These are phyloP conservation scores for Dasysyrphus albostriatus DNA, from an alignment of 2,888 invertebrate species.

Conservation along the genomic window DNA sequence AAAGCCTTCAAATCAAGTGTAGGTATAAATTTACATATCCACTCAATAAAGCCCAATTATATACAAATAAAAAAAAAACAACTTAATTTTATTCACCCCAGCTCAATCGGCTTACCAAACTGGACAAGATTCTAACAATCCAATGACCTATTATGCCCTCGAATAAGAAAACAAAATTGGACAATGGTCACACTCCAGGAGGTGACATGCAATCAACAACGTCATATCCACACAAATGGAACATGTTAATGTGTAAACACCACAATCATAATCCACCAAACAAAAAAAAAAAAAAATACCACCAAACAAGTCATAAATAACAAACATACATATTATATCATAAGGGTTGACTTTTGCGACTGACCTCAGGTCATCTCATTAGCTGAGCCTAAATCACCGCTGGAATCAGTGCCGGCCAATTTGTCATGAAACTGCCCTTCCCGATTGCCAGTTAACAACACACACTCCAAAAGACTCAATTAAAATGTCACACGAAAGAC, in stretches of 20 bases:
- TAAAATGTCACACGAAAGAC: slow-evolving; percentile 37
- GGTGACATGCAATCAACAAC: slow-evolving; percentile 59
- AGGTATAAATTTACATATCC: slow-evolving; percentile 31
- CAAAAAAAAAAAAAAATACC: neutral
- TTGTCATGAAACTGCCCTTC: slow-evolving; percentile 49
- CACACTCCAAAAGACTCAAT: slow-evolving; percentile 46
- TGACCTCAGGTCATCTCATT: slow-evolving; percentile 71
- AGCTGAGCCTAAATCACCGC: slow-evolving; percentile 47
- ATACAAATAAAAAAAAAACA: slow-evolving; percentile 7
- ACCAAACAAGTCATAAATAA: slow-evolving; percentile 26
- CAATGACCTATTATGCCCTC: slow-evolving; percentile 35
- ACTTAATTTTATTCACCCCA: slow-evolving; percentile 60
- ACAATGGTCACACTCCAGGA: slow-evolving; percentile 66
- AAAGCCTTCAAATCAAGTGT: slow-evolving; percentile 16
- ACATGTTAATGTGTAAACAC: slow-evolving; percentile 66
- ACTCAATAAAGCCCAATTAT: slow-evolving; percentile 40
- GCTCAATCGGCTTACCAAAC: slow-evolving; percentile 39
- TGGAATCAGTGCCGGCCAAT: slow-evolving; percentile 66
- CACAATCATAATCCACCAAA: slow-evolving; percentile 40
- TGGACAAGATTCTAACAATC: slow-evolving; percentile 51
- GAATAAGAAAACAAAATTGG: slow-evolving; percentile 16
- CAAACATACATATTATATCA: slow-evolving; percentile 15
- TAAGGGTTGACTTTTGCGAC: slow-evolving; percentile 34
- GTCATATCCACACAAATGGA: slow-evolving; percentile 31
- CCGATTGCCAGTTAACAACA: slow-evolving; percentile 3